Evolutionary conservation across 2,888 invertebrate species (phyloP), one percentile per base, ranked within the genome.

Genomic region (Drosophila meridionalis): DNA sequence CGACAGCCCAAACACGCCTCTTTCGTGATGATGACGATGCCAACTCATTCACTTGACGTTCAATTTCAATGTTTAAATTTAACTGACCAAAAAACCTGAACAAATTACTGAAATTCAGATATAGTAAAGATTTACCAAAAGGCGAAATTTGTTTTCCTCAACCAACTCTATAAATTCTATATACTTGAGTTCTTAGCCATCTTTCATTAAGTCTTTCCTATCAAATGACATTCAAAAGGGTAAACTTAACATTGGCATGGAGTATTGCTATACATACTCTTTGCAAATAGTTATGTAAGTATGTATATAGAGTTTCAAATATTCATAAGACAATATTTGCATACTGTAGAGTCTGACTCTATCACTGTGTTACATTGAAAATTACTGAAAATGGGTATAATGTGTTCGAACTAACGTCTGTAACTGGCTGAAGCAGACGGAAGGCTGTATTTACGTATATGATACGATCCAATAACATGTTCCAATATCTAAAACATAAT

Each of bases 211-310:
- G 28, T 30, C 34, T 50, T 34, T 50, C 4, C 32, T 20, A 59
- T 36, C 14, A 11, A 47, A 47, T 14, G 11, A 7, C 14, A 11
- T 6, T 59, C 47, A n/a, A 20, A 11, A 20, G 20, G 9, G 11
- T 20, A 52, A 52, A 52, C n/a, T 30, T 9, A 30, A n/a, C 9
- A 50, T 50, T 50, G 32, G n/a, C n/a, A 32, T 32, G 9, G 48
- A 11, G 34, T 52, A 52, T 52, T 52, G 20, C 50, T 26, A 26
- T 50, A 38, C 38, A 60, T 58, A 58, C 14, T 50, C 28, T 36
- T 50, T 43, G 20, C 30, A 56, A 57, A 50, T 12, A 42, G 11
- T 8, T 42, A 36, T 34, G 14, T 14, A 11, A 45, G 20, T 55
- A 38, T 62, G 20, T 34, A 9, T 34, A 43, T 47, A 5, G 26